Evolutionary conservation across 2,888 invertebrate species (phyloP), one percentile per base, ranked within the genome.

Genomic region (Cataglyphis cursor): DNA sequence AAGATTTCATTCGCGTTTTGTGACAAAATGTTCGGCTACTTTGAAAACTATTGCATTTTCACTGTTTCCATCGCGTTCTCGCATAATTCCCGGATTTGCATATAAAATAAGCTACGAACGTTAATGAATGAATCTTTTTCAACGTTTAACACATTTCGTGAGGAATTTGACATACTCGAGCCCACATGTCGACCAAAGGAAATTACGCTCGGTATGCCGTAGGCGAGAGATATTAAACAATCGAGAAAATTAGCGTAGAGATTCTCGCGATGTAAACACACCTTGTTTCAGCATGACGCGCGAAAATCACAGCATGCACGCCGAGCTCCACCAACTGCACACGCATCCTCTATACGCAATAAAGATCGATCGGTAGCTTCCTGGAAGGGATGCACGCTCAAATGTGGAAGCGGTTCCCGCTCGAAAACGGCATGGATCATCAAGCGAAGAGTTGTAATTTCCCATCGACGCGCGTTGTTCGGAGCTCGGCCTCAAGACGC

Each of bases 241-340:
- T 31, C 24, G 35, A 6, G 35, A 24, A 44, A 48, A 72, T 72
- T 31, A 41, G 18, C 48, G 38, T 31, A 44, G 44, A 21, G 31
- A 44, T 21, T 35, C 48, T 35, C 31, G 24, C 31, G 78, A 73
- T 24, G 73, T 72, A 44, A 73, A 80, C 73, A 72, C 78, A 72
- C 74, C 73, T 72, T 24, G 59, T 44, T 44, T n/a, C 44, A 44
- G 21, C 44, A 24, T 59, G 74, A 78, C 72, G 76, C 38, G 54
- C 54, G 38, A 44, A 57, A 28, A 41, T 57, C 10, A 41, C 54
- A 38, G 54, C 38, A 8, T 28, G 74, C 15, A 31, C 54, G 28
- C 3, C 75, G 72, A 75, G 24, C 75, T 15, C 15, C 70, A 38
- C 38, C 51, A 31, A 38, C 64, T n/a, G 62, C 41, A 44, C 35